These are phyloP conservation scores for Conistra vaccinii DNA, from an alignment of 2,888 invertebrate genomes.

Conservation along the genomic window DNA sequence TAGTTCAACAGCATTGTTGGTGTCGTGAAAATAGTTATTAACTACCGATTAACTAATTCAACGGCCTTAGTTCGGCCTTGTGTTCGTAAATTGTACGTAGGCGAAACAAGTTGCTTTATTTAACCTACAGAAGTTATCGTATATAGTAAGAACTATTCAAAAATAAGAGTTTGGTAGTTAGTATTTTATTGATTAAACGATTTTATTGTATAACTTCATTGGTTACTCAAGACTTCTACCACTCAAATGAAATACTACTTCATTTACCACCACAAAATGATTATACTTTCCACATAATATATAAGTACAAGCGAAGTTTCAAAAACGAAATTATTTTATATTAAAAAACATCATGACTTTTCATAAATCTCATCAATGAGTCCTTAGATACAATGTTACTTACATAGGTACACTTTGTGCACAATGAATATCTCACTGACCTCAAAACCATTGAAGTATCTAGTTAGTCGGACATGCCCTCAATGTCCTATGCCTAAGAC, in stretches of 20 bases:
- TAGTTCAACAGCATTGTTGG: neutral
- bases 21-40: constrained; percentile 37
- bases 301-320: no score
- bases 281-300: neutral
- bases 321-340: neutral
- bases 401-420: neutral
- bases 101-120: constrained; percentile 18
- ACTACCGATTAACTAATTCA: constrained; percentile 19
- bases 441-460: constrained; percentile 19
- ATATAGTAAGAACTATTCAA: neutral
- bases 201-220: no score
- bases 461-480: neutral
- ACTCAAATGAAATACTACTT: neutral
- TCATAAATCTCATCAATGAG: neutral
- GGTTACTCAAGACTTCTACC: neutral
- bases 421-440: neutral
- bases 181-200: neutral
- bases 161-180: neutral
- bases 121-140: neutral
- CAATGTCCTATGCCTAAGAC: constrained; percentile 3
- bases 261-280: neutral
- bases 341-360: neutral
- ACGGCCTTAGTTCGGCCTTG: constrained; percentile 33
- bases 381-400: no score
- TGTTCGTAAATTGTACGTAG: constrained; percentile 1